A percentile compares a stretch with the other conserved stretches of the same genome.
Evolutionary conservation across 92 coral and sea anemone species (phyloP).

Genomic region (Palythoa grandis): DNA sequence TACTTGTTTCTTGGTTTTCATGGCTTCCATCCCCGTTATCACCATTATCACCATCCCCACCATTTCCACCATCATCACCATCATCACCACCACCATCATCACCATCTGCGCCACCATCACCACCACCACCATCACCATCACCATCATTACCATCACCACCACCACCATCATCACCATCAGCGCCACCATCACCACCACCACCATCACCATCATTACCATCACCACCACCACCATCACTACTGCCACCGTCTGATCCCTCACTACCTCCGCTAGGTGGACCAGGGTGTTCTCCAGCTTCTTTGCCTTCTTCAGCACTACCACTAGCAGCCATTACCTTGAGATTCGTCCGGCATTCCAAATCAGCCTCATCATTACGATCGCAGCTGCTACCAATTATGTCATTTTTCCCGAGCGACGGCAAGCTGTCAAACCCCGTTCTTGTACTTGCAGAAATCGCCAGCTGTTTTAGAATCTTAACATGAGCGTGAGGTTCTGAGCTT

Average conservation of each 20-base stretch:
- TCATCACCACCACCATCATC: constrained; percentile 22
- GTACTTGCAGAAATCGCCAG: constrained; percentile 50
- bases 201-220: constrained; percentile 49
- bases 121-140: constrained; percentile 51
- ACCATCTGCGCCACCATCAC: constrained; percentile 31
- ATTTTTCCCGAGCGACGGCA: constrained; percentile 2
- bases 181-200: constrained; percentile 37
- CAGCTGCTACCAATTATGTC: neutral
- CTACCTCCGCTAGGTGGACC: neutral
- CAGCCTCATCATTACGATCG: neutral
- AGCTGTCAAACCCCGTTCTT: neutral
- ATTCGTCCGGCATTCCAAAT: neutral
- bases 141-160: constrained; percentile 32
- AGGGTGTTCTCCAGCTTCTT: neutral
- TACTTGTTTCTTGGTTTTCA: constrained; percentile 49
- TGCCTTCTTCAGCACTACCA: constrained; percentile 26
- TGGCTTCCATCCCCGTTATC: constrained; percentile 59
- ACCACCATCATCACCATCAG: constrained; percentile 29
- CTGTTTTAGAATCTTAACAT: constrained; percentile 53
- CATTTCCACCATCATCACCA: constrained; percentile 43
- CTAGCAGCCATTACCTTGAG: constrained; percentile 25
- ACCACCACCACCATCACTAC: constrained; percentile 46
- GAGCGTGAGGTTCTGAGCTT: constrained; percentile 44
- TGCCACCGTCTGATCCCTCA: constrained; percentile 13
- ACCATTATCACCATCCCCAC: constrained; percentile 26